phyloP scores from a whole-genome alignment of 37 sponge, comb jelly and placozoan genomes.

The Beroe ovata region DNA sequence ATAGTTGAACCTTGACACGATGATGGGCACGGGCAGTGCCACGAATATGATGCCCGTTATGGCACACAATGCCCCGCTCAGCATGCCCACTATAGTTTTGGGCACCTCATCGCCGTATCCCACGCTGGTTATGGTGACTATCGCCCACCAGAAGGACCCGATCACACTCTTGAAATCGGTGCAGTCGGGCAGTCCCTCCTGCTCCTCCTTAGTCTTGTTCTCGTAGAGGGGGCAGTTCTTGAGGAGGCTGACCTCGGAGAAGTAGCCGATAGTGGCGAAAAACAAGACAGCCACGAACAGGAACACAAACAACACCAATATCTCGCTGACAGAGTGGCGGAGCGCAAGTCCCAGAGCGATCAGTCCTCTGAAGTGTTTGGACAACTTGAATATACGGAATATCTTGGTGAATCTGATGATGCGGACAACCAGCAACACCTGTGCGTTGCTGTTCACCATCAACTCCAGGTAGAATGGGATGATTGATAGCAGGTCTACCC shows the following conservation, averaged over 20 bases:
- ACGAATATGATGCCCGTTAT: constrained; percentile 66
- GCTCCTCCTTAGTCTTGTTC: background rate
- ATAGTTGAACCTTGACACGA: constrained; percentile 59
- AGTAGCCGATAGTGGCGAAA: constrained; percentile 64
- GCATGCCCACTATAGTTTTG: background rate
- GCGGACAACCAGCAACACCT: constrained; percentile 29
- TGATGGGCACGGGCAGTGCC: constrained; percentile 59
- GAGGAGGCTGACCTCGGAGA: background rate
- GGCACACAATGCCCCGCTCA: constrained; percentile 52
- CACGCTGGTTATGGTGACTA: constrained; percentile 62
- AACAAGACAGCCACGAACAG: constrained; percentile 57
- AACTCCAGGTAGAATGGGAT: constrained; percentile 59
- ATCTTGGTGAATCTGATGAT: constrained; percentile 64
- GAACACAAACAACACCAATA: constrained; percentile 60
- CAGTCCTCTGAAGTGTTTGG: constrained; percentile 63
- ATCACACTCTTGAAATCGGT: constrained; percentile 31
- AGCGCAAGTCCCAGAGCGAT: constrained; percentile 53
- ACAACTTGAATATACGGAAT: constrained; percentile 61
- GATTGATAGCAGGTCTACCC: constrained; percentile 30
- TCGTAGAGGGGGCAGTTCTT: background rate
- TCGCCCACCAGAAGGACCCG: constrained; percentile 64
- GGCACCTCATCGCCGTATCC: constrained; percentile 58
- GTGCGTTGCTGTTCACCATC: constrained; percentile 2
- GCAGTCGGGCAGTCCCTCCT: background rate
- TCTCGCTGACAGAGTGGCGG: constrained; percentile 43